A percentile compares a stretch with the other conserved stretches of the same genome.
Evolutionary conservation across 2,797 vertebrate genomes (phyloP).

Genomic region (Moxostoma hubbsi): DNA sequence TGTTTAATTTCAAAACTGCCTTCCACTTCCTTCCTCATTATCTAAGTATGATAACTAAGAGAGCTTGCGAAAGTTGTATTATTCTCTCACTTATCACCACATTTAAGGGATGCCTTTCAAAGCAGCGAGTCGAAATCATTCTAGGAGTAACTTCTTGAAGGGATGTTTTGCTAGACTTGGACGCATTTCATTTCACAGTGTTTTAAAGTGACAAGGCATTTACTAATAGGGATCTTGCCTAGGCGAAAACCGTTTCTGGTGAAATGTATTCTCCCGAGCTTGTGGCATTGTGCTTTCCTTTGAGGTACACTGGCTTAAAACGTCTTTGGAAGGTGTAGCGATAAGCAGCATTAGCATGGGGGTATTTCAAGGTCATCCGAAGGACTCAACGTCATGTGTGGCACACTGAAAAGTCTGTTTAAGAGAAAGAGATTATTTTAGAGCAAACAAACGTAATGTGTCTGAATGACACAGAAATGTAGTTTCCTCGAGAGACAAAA

Average conservation of each 20-base stretch:
- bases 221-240: conserved; percentile 44
- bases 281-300: conserved; percentile 45
- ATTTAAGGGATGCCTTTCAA: conserved; percentile 42
- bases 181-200: conserved; percentile 44
- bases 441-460: conserved; percentile 10
- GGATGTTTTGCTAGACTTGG: conserved; percentile 24
- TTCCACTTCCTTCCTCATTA: conserved; percentile 84
- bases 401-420: background rate
- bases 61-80: conserved; percentile 35
- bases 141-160: conserved; percentile 16
- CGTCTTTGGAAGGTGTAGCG: conserved; percentile 27
- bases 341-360: conserved; percentile 42
- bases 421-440: background rate
- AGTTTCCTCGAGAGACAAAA: conserved; percentile 62
- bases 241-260: conserved; percentile 41
- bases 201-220: conserved; percentile 47
- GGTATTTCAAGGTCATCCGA: conserved; percentile 47
- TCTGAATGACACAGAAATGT: conserved; percentile 1
- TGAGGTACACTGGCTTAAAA: conserved; percentile 45
- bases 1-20: conserved; percentile 64
- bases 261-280: conserved; percentile 39
- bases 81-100: conserved; percentile 44
- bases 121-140: conserved; percentile 16
- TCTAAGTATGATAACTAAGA: conserved; percentile 54
- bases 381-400: background rate